Conservation (phyloP, 2,113 vertebrate genomes). For the Otis tarda region DNA sequence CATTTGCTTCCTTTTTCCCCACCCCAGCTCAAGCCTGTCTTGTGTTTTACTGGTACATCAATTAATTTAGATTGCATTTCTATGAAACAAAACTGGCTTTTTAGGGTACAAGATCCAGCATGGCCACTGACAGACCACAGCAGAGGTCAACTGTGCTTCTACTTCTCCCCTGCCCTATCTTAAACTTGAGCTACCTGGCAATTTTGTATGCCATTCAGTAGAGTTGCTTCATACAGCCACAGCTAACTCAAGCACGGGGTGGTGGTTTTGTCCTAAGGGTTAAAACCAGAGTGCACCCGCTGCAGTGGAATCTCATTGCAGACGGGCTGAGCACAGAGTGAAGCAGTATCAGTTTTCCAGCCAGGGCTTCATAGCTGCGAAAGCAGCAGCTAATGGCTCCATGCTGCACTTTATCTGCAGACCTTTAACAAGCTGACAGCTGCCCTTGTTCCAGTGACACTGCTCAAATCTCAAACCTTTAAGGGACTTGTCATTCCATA, state of each 20-base stretch:
- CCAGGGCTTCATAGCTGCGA: background rate
- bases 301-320: background rate
- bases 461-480: background rate
- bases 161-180: background rate
- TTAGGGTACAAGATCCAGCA: background rate
- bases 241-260: background rate
- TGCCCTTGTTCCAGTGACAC: background rate
- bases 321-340: background rate
- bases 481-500: background rate
- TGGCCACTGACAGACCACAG: background rate
- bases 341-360: background rate
- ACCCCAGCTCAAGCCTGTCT: background rate
- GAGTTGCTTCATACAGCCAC: background rate
- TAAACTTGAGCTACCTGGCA: background rate
- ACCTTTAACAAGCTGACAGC: background rate
- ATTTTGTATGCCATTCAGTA: background rate
- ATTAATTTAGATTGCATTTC: background rate
- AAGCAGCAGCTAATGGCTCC: background rate
- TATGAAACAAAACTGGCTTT: background rate
- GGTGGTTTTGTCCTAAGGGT: background rate
- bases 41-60: conserved; percentile 9
- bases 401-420: background rate
- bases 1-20: background rate
- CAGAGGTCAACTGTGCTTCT: background rate
- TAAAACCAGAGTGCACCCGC: background rate